Conservation (phyloP, 2,113 vertebrate genomes). For the Chloropsis hardwickii region DNA sequence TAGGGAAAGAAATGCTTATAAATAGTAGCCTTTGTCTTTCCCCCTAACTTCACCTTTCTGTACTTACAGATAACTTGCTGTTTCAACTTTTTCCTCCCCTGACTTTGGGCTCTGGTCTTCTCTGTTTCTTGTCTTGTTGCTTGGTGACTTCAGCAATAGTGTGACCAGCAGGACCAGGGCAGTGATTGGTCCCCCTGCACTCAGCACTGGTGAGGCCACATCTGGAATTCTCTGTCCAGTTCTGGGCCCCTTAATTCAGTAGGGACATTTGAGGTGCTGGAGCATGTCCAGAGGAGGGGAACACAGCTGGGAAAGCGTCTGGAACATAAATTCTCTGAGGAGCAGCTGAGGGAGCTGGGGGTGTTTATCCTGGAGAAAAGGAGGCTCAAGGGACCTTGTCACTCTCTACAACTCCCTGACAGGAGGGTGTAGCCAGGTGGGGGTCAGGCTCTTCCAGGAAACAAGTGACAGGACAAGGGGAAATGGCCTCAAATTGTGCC, state of each 20-base stretch:
- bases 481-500: background rate
- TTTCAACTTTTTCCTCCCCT: background rate
- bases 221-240: background rate
- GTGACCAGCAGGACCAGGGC: background rate
- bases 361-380: background rate
- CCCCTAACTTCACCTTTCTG: fast-evolving
- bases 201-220: background rate
- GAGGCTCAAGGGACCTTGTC: background rate
- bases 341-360: background rate
- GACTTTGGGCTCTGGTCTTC: background rate
- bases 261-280: background rate
- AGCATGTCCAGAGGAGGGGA: background rate
- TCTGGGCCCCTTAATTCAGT: background rate
- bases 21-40: background rate
- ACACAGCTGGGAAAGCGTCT: background rate
- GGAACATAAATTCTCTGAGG: background rate
- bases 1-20: background rate
- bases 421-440: background rate
- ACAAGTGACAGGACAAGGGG: background rate
- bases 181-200: background rate
- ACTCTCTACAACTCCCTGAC: no score
- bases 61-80: background rate
- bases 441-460: background rate
- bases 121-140: background rate
- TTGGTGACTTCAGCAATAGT: background rate